Base-by-base conservation (phyloP, 2,888 invertebrate genomes). In the Zhuqinia jingwanae region DNA sequence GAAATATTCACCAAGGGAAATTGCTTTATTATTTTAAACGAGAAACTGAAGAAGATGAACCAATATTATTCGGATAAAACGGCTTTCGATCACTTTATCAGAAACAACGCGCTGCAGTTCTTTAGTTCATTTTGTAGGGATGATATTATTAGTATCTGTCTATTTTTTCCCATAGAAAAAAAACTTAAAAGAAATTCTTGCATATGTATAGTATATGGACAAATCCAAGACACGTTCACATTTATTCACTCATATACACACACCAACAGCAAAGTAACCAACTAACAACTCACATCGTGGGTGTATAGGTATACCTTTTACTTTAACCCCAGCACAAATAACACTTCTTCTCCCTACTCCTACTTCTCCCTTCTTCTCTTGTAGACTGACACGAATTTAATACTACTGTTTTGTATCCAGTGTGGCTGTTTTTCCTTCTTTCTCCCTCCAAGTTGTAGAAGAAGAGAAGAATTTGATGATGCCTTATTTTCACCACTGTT, bases 311-410 rank as follows among this genome's bases (percentile, higher is more conserved):
- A 30, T 36, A 76, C 36, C 56, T 76, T 20, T 76, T 27, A 1
- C 68, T 45, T 42, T 10, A 45, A 68, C 42, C 42, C 68, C 15
- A 15, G 45, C 42, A 30, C 42, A 68, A n/a, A 42, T 30, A 68
- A 36, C 8, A 36, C 36, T 36, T 36, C 8, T 36, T 36, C n/a
- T n/a, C n/a, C 63, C 47, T 79, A 47, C 42, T 82, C 73, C 27
- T 42, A 30, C 76, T 76, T 22, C 25, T 58, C 60, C 50, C 17
- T 30, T 79, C 79, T 50, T 22, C 53, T 63, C 47, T 42, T 79
- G 36, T 8, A 8, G 78, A 70, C 70, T 85, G 85, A 79, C 85
- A 78, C 78, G 73, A 79, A 58, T n/a, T n/a, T n/a, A n/a, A n/a
- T 77, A 84, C 77, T 77, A 77, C 56, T 68, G 25, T 83, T 84